phyloP scores from a whole-genome alignment of 2,888 invertebrate genomes.

The Harpagoxenus sublaevis region DNA sequence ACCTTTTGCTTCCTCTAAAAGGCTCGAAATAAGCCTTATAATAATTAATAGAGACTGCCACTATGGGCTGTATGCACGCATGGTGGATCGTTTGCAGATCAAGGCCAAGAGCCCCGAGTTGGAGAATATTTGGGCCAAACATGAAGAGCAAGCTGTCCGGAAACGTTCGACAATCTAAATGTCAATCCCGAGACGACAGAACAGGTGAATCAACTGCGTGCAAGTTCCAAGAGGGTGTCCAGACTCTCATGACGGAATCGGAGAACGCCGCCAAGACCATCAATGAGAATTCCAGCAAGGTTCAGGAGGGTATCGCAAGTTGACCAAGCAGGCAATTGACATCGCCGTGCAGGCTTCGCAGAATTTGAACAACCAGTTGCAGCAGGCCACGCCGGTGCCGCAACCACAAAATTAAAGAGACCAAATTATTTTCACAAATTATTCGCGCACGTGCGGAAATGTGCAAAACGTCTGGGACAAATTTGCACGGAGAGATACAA shows the following conservation, averaged over 20 bases:
- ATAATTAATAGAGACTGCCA: too few species aligned
- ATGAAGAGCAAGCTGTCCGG: slow-evolving; percentile 78
- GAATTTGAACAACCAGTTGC: slow-evolving; percentile 80
- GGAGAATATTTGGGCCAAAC: slow-evolving; percentile 78
- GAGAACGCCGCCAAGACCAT: slow-evolving; percentile 80
- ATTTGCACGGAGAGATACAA: background rate
- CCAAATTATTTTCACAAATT: too few species aligned
- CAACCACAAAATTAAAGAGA: slow-evolving; percentile 4
- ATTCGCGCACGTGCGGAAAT: background rate
- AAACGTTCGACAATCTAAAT: slow-evolving; percentile 80
- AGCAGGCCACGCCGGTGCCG: slow-evolving; percentile 70
- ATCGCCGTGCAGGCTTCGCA: slow-evolving; percentile 81
- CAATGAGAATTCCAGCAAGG: slow-evolving; percentile 78
- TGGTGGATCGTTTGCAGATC: slow-evolving; percentile 72
- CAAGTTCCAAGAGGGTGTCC: slow-evolving; percentile 82
- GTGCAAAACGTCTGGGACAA: background rate
- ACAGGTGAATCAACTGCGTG: slow-evolving; percentile 79
- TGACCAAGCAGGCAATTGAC: slow-evolving; percentile 82
- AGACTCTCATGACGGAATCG: slow-evolving; percentile 79
- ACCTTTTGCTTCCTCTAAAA: too few species aligned
- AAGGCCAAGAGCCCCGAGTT: slow-evolving; percentile 83
- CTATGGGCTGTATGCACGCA: background rate
- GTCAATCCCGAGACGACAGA: slow-evolving; percentile 82
- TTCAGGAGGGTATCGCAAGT: slow-evolving; percentile 81
- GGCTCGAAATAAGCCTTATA: too few species aligned